Percentiles rank a stretch among this genome's conserved stretches.
phyloP scores from a whole-genome alignment of 2,113 vertebrate species.

The Neodontobutis hainanensis region DNA sequence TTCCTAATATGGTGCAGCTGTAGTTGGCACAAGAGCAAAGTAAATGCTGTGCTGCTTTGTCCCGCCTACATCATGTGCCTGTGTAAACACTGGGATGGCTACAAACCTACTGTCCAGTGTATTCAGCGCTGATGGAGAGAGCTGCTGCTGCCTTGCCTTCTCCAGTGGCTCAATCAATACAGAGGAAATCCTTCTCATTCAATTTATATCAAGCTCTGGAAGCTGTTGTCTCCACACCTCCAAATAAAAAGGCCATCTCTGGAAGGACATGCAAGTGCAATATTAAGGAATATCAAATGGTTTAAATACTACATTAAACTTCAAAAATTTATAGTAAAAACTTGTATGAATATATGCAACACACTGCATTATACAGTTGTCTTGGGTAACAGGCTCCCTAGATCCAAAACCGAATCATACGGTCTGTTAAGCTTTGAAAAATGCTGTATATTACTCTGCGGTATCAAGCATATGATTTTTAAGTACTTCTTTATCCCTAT shows the following conservation, averaged over 20 bases:
- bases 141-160: slow-evolving; percentile 44
- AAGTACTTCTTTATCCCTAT: slow-evolving; percentile 67
- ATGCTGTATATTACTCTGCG: slow-evolving; percentile 34
- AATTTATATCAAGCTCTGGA: slow-evolving; percentile 45
- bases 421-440: slow-evolving; percentile 39
- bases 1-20: too few species aligned
- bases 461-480: slow-evolving; percentile 46
- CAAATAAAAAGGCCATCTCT: slow-evolving; percentile 18
- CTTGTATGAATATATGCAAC: too few species aligned
- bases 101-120: slow-evolving; percentile 37
- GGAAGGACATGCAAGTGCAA: slow-evolving; percentile 26
- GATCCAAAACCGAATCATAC: slow-evolving; percentile 6
- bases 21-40: not conserved
- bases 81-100: slow-evolving; percentile 36
- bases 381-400: not conserved
- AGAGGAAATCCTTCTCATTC: slow-evolving; percentile 58
- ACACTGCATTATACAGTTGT: not conserved
- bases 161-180: slow-evolving; percentile 57
- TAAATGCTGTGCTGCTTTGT: not conserved
- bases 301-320: not conserved
- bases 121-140: slow-evolving; percentile 47
- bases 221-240: slow-evolving; percentile 14
- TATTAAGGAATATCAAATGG: slow-evolving; percentile 21
- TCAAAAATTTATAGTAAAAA: too few species aligned
- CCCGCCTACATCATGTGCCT: slow-evolving; percentile 27